Conservation (phyloP, 2,113 vertebrate genomes). For the Clarias batrachus region DNA sequence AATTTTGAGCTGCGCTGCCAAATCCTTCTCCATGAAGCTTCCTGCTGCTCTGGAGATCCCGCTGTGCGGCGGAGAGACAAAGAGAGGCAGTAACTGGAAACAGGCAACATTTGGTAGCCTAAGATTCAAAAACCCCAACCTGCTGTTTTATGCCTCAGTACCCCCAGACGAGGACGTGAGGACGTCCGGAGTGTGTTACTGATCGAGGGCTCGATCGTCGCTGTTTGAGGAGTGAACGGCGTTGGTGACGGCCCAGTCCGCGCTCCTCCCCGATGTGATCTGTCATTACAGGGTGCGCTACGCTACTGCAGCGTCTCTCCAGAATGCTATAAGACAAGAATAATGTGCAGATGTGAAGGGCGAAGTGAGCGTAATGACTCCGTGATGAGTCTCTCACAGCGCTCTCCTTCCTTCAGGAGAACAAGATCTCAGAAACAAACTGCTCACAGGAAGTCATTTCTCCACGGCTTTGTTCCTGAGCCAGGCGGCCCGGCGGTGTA, state of each 20-base stretch:
- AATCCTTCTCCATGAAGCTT: conserved; percentile 1
- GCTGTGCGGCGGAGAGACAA: not conserved
- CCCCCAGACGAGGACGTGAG: not conserved
- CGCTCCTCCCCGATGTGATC: not conserved
- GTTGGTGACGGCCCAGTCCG: not conserved
- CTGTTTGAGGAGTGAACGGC: not conserved
- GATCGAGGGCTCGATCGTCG: not conserved
- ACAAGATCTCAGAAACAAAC: not conserved
- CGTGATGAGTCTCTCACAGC: not conserved
- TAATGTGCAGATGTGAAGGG: not conserved
- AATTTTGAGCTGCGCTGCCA: conserved; percentile 10
- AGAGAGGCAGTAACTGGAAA: not conserved
- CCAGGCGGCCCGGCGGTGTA: not conserved
- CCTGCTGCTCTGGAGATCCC: not conserved
- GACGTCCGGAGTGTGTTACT: not conserved
- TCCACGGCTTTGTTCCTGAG: not conserved
- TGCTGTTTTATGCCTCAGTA: no score
- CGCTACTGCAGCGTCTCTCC: not conserved
- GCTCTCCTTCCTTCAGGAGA: not conserved
- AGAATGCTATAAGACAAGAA: not conserved
- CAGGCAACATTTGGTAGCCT: not conserved
- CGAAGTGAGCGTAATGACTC: not conserved
- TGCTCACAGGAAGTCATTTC: not conserved
- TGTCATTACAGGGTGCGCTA: not conserved
- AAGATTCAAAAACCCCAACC: not conserved